Evolutionary conservation across 2,113 vertebrate species (phyloP).

Genomic region (Leptobrachium leishanense): DNA sequence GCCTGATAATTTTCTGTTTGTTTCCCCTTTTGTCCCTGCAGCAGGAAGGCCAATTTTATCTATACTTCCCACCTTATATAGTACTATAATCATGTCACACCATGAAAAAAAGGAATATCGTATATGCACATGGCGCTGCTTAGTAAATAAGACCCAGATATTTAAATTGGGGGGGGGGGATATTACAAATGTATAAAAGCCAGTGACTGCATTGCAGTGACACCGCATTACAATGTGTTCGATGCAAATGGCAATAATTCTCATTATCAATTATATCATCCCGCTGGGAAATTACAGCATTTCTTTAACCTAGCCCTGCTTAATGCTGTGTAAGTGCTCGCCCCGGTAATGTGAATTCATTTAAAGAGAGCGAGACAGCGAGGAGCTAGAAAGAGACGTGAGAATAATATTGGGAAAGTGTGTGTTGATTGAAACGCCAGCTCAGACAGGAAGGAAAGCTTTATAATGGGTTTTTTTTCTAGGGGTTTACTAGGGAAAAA

Average conservation of each 20-base stretch:
- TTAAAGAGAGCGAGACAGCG: background rate
- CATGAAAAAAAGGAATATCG: no score
- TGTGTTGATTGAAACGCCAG: slow-evolving; percentile 19
- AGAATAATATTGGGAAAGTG: slow-evolving; percentile 1
- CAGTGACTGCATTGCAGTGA: background rate
- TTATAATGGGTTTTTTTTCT: background rate
- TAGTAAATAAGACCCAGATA: background rate
- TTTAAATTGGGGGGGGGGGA: background rate
- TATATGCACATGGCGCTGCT: background rate
- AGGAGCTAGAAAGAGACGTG: background rate
- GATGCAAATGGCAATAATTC: background rate
- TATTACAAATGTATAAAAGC: background rate
- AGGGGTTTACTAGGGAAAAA: background rate
- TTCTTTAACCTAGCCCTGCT: slow-evolving; percentile 15
- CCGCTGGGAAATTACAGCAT: slow-evolving; percentile 6
- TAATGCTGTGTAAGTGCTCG: slow-evolving; percentile 17
- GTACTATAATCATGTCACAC: no score
- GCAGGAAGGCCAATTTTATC: no score
- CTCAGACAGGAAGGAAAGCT: slow-evolving; percentile 20
- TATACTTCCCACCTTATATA: no score
- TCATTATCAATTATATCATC: slow-evolving; percentile 6
- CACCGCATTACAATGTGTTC: background rate
- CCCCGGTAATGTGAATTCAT: slow-evolving; percentile 25
- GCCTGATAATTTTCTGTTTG: no score
- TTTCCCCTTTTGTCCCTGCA: no score